Evolutionary conservation across 2,888 invertebrate species (phyloP).

Genomic region (Noctua janthe): DNA sequence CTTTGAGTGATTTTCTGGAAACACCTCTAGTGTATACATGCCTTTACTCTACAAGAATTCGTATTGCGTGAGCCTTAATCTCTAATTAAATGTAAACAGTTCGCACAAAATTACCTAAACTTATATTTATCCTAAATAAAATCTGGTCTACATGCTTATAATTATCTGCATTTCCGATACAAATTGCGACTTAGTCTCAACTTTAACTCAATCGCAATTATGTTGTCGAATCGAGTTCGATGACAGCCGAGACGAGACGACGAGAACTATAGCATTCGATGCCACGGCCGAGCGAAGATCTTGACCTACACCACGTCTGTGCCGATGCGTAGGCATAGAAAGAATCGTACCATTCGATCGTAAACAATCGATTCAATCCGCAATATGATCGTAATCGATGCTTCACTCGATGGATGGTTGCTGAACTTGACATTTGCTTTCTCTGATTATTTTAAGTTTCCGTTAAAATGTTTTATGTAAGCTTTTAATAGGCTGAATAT

Average conservation of each 20-base stretch:
- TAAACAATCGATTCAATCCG: slow-evolving; percentile 64
- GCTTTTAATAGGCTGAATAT: background rate
- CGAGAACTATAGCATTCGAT: slow-evolving; percentile 71
- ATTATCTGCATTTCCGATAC: slow-evolving; percentile 39
- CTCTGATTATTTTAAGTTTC: slow-evolving; percentile 18
- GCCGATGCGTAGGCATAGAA: slow-evolving; percentile 71
- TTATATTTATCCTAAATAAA: slow-evolving; percentile 30
- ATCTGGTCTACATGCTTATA: slow-evolving; percentile 36
- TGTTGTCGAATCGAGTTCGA: slow-evolving; percentile 73
- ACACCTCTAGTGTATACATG: too few species aligned
- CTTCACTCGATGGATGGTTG: slow-evolving; percentile 13
- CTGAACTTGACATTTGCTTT: slow-evolving; percentile 38
- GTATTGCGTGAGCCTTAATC: slow-evolving; percentile 11
- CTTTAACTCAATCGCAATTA: slow-evolving; percentile 56
- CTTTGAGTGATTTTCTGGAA: background rate
- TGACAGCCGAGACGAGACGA: slow-evolving; percentile 70
- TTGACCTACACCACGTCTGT: slow-evolving; percentile 80
- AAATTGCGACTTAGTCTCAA: slow-evolving; percentile 19
- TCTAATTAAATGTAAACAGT: slow-evolving; percentile 27
- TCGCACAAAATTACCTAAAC: slow-evolving; percentile 23
- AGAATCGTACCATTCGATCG: slow-evolving; percentile 63
- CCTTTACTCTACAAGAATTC: slow-evolving; percentile 24
- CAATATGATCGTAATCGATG: slow-evolving; percentile 53
- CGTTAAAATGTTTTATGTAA: background rate
- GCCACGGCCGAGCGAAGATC: slow-evolving; percentile 80